Base-by-base conservation (phyloP, 2,113 vertebrate genomes). In the Coryphaenoides rupestris region DNA sequence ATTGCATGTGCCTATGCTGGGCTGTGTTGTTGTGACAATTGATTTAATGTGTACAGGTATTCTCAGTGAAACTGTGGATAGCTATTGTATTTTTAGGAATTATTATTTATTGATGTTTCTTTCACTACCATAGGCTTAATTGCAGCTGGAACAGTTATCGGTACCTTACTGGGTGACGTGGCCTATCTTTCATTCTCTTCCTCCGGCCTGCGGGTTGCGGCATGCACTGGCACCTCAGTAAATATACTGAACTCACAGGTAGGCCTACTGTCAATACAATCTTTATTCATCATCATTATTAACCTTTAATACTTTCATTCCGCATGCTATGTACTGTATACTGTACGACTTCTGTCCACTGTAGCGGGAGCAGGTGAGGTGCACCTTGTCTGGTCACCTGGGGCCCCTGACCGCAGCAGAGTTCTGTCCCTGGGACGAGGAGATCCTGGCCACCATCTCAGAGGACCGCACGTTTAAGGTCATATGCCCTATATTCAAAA, bases 381-480 rank as follows among this genome's bases (percentile, higher is more conserved):
- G 68, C 10, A 74, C 91, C 40, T 76, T 96, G 75, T 61, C 71
- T 4, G 90, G 90, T 6, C 96, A 95, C 49, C 49, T 84, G 33
- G 92, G 88, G 69, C 82, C 89, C 0, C 87, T 94, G 62, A 96
- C 94, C 7, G 92, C 92, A 21, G 91, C 90, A 40, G 92, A 93
- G 53, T 97, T 98, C 78, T 95, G 92, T 66, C 74, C 91, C 0
- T 93, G 92, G 95, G 77, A 89, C 60, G 62, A 81, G 67, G 79
- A 81, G 17, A 55, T 88, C 46, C 63, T 97, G 3, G 21, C 95
- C 76, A 94, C 93, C 0, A 87, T 90, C 17, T 96, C 95, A 72
- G 92, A 96, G 76, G 95, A 97, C 76, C 89, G 94, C 70, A 94
- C 93, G 83, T 95, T 95, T 84, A 89, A 87, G 89, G 76, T 85